Evolutionary conservation across 2,797 vertebrate genomes (phyloP), one percentile per base, ranked within the genome.

Genomic region (Distichodus sexfasciatus): DNA sequence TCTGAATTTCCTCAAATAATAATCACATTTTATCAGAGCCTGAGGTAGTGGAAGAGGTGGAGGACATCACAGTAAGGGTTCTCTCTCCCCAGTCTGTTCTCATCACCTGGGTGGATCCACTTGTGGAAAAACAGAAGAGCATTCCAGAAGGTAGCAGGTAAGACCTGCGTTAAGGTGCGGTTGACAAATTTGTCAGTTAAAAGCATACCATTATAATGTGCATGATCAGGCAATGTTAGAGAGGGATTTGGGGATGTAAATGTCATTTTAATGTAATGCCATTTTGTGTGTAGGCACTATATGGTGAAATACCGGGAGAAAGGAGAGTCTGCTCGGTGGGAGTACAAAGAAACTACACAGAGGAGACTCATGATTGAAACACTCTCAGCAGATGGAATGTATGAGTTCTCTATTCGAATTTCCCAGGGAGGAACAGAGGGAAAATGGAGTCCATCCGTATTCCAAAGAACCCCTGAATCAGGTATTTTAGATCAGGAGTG

Each of bases 381-480:
- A 29, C 87, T 99, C 38, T 76, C 87, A 38, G 94, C 97, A 1
- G 97, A 99, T 71, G 92, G 95, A 10, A 94, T 99, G 95, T 99
- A 98, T 0, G 97, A 99, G 82, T 99, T 99, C 66, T 93, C 96
- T 0, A 89, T 99, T 76, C 93, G 92, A 1, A 96, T 98, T 74
- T 91, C 94, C 44, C 89, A 95, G 62, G 92, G 89, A 50, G 91
- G 90, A 71, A 90, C 89, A 66, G 89, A 95, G 0, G 91, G 97
- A 69, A 94, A 93, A 68, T 99, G 97, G 97, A 98, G 95, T 0
- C 85, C 89, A 1, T 98, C 97, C 0, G 92, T 98, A 77, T 99
- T 96, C 81, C 97, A 99, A 57, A 91, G 97, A 85, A 99, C 97
- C 6, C 97, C 97, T 0, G 97, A 98, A 82, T 94, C 97, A 6